These are phyloP conservation scores for Sebastes aleutianus DNA, from an alignment of 2,797 vertebrate genomes.

Conservation along the genomic window DNA sequence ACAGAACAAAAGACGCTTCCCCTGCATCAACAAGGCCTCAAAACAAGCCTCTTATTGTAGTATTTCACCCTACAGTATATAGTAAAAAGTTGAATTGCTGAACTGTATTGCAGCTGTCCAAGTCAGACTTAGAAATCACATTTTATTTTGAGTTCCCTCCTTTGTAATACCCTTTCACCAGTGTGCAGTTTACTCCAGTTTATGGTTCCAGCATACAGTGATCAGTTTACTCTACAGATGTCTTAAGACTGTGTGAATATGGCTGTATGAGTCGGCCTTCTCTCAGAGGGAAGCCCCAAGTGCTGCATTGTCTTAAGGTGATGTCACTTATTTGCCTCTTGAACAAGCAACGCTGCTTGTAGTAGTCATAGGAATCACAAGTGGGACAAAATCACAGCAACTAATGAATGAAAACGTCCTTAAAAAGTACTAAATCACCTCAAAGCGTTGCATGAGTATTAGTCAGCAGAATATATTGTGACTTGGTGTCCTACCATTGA, in stretches of 20 bases:
- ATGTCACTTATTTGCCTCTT: constrained; percentile 67
- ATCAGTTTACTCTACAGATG: constrained; percentile 69
- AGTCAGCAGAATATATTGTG: not conserved
- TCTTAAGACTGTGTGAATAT: constrained; percentile 63
- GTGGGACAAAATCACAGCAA: constrained; percentile 3
- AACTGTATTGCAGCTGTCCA: constrained; percentile 26
- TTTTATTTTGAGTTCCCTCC: not conserved
- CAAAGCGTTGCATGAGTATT: not conserved
- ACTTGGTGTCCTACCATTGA: not conserved
- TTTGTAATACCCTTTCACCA: constrained; percentile 24
- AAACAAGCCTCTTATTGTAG: constrained; percentile 31
- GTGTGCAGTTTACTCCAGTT: constrained; percentile 68
- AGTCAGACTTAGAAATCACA: constrained; percentile 13
- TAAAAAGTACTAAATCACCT: not conserved
- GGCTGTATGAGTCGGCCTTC: constrained; percentile 47
- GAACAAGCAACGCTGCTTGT: constrained; percentile 27
- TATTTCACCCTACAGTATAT: constrained; percentile 10
- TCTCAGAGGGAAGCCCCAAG: constrained; percentile 67
- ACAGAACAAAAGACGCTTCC: not conserved
- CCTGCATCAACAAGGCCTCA: constrained; percentile 22
- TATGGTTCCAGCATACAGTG: constrained; percentile 61
- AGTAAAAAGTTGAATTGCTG: constrained; percentile 9
- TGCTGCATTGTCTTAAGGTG: constrained; percentile 71
- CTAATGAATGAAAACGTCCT: not conserved
- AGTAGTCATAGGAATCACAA: constrained; percentile 15